Conservation (phyloP, 2,113 vertebrate species). For the Nothoprocta pentlandii region DNA sequence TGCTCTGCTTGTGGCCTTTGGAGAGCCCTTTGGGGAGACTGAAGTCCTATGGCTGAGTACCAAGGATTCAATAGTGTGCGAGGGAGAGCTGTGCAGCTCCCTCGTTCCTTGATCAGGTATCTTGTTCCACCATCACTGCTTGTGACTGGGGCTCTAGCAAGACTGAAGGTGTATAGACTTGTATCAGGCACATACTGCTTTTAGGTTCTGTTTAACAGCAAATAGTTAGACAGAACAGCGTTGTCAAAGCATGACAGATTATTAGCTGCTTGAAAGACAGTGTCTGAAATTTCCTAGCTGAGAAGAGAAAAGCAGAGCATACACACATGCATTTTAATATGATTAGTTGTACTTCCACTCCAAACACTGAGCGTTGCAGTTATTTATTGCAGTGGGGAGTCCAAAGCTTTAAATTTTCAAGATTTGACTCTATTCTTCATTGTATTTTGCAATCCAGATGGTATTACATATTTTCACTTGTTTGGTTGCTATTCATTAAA, state of each 20-base stretch:
- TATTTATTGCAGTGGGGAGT: background rate
- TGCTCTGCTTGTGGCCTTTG: background rate
- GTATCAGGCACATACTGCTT: fast-evolving
- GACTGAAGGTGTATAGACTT: background rate
- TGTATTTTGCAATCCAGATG: background rate
- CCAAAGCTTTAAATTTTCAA: background rate
- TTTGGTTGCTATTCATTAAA: background rate
- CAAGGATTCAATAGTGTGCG: background rate
- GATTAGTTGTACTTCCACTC: background rate
- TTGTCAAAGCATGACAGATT: background rate
- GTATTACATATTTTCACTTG: background rate
- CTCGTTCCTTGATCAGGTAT: background rate
- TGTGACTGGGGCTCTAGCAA: background rate
- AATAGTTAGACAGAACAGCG: background rate
- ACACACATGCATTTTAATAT: background rate
- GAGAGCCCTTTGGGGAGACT: background rate
- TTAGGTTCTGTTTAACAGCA: background rate
- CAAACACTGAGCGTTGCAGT: background rate
- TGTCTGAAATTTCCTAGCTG: background rate
- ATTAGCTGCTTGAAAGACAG: background rate
- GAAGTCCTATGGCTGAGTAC: background rate
- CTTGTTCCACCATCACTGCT: background rate
- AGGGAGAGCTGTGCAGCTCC: background rate
- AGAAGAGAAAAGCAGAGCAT: background rate
- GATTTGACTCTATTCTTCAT: background rate